A percentile compares a stretch with the other conserved stretches of the same genome.
Evolutionary conservation across 2,888 invertebrate species (phyloP).

Genomic region (Argyresthia goedartella): DNA sequence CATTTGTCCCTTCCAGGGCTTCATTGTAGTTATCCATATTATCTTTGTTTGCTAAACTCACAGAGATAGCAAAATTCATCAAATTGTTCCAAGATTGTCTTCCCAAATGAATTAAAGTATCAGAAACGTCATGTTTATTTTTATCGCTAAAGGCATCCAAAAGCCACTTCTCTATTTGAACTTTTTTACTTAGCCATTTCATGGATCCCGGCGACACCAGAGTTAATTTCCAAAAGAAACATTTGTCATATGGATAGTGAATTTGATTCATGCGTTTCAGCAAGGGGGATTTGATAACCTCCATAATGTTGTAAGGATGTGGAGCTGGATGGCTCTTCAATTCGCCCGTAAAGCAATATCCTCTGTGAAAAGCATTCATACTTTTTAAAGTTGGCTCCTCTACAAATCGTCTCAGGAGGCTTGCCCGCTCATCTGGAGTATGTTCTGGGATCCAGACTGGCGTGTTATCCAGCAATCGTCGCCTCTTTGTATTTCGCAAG

Average conservation of each 20-base stretch:
- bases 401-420: constrained; percentile 29
- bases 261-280: constrained; percentile 62
- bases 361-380: constrained; percentile 52
- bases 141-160: constrained; percentile 53
- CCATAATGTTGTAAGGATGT: constrained; percentile 49
- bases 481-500: constrained; percentile 38
- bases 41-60: constrained; percentile 36
- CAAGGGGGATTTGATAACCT: constrained; percentile 51
- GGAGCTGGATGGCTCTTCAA: constrained; percentile 34
- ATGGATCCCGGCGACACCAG: constrained; percentile 66
- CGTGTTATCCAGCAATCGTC: constrained; percentile 47
- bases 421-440: constrained; percentile 45
- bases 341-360: constrained; percentile 49
- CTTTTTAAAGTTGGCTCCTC: constrained; percentile 41
- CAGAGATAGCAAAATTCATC: constrained; percentile 59
- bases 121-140: constrained; percentile 35
- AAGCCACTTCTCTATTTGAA: constrained; percentile 60
- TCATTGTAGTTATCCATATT: constrained; percentile 25
- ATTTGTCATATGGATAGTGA: constrained; percentile 47
- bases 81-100: constrained; percentile 60
- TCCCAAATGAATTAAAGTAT: constrained; percentile 42
- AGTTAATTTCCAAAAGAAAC: constrained; percentile 73
- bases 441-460: constrained; percentile 54
- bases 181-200: constrained; percentile 48
- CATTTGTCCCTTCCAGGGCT: constrained; percentile 55